A percentile compares a stretch with the other conserved stretches of the same genome.
Conservation (phyloP, 2,113 vertebrate genomes). For the Triplophysa dalaica region DNA sequence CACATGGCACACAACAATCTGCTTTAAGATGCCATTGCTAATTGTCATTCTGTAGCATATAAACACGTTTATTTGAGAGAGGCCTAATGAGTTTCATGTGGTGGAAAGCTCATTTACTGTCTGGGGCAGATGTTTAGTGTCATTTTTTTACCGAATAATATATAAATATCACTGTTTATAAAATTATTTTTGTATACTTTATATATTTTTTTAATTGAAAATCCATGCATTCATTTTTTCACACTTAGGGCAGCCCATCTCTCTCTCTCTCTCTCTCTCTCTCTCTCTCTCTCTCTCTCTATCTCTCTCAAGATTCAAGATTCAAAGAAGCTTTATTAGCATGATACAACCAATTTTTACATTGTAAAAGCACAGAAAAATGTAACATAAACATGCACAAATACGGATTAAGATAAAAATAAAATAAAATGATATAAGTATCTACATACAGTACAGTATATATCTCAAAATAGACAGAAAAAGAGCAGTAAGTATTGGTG, state of each 20-base stretch:
- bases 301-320: background rate
- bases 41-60: constrained; percentile 10
- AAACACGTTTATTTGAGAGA: constrained; percentile 30
- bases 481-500: no score
- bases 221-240: background rate
- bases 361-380: no score
- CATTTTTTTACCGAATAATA: background rate
- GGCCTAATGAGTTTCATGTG: constrained; percentile 25
- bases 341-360: no score
- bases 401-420: no score
- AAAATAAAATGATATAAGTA: no score
- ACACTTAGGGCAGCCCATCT: background rate
- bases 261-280: constrained; percentile 2
- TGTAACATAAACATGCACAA: no score
- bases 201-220: constrained; percentile 27
- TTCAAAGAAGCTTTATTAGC: no score
- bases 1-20: background rate
- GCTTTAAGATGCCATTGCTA: background rate
- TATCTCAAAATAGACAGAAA: no score
- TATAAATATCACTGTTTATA: background rate
- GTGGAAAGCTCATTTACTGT: constrained; percentile 24
- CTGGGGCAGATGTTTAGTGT: background rate
- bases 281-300: constrained; percentile 29
- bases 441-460: no score
- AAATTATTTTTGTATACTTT: no score